phyloP scores from a whole-genome alignment of 2,797 vertebrate species.

The Echiichthys vipera region DNA sequence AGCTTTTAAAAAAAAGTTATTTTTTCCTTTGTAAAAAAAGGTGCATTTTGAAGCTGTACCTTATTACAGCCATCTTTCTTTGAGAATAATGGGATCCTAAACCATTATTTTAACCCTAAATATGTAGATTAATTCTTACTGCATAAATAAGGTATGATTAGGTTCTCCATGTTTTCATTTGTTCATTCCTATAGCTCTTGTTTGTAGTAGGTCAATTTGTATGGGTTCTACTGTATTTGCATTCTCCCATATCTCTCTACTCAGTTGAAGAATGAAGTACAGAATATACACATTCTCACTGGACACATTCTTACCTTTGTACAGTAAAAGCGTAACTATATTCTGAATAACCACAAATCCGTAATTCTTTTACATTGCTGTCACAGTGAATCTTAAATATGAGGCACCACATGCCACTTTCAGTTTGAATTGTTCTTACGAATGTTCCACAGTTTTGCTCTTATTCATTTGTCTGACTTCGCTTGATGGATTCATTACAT shows the following conservation, averaged over 20 bases:
- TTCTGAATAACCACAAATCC: neutral
- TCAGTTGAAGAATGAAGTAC: neutral
- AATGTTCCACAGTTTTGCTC: constrained; percentile 16
- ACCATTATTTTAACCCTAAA: too few species aligned
- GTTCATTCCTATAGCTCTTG: neutral
- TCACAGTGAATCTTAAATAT: neutral
- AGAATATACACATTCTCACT: neutral
- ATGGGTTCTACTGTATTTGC: neutral
- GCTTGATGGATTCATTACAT: constrained; percentile 57
- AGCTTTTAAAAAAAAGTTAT: too few species aligned
- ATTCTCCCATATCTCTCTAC: neutral
- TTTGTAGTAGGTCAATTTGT: neutral
- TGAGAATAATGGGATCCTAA: too few species aligned
- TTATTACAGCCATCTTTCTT: too few species aligned
- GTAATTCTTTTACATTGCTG: neutral
- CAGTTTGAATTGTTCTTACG: constrained; percentile 6
- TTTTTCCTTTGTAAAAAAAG: too few species aligned
- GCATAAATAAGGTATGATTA: neutral
- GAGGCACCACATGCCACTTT: neutral
- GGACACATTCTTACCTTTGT: neutral
- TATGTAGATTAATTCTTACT: too few species aligned
- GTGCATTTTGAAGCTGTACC: too few species aligned
- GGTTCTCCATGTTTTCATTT: neutral
- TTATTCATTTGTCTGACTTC: constrained; percentile 50
- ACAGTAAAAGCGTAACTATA: neutral